Evolutionary conservation across 1,140 invertebrate genomes (phyloP).

Genomic region (Aphelenchoides avenae): DNA sequence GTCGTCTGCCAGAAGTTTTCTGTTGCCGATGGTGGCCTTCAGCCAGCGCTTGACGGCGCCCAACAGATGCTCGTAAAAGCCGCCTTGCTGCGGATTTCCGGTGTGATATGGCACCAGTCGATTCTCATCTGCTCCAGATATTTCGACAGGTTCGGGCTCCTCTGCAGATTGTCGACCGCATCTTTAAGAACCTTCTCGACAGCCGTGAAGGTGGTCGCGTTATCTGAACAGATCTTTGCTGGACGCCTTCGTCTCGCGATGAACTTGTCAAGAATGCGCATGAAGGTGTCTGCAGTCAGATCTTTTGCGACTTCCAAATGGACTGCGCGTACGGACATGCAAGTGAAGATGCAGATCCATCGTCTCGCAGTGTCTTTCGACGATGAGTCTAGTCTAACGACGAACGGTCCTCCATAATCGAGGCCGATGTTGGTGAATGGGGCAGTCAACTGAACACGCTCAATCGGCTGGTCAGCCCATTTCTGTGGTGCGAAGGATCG

Average conservation of each 20-base stretch:
- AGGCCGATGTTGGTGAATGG: slow-evolving; percentile 32
- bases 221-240: slow-evolving; percentile 21
- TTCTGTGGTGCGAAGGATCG: slow-evolving; percentile 13
- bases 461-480: slow-evolving; percentile 31
- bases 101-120: slow-evolving; percentile 59
- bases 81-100: slow-evolving; percentile 60
- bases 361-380: slow-evolving; percentile 27
- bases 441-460: slow-evolving; percentile 11
- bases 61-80: slow-evolving; percentile 61
- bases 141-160: too few species aligned
- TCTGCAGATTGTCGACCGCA: slow-evolving; percentile 6
- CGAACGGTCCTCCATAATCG: slow-evolving; percentile 38
- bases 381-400: slow-evolving; percentile 28
- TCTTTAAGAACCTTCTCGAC: slow-evolving; percentile 6
- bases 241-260: slow-evolving; percentile 17
- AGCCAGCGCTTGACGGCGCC: slow-evolving; percentile 32
- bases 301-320: slow-evolving; percentile 29
- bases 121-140: too few species aligned
- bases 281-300: slow-evolving; percentile 26
- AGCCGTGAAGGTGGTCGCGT: slow-evolving; percentile 6
- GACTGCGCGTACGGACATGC: slow-evolving; percentile 32
- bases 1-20: slow-evolving; percentile 10
- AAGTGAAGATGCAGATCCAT: slow-evolving; percentile 39
- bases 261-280: slow-evolving; percentile 30
- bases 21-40: slow-evolving; percentile 16